phyloP scores from a whole-genome alignment of 64 coral and sea anemone genomes.

The Cladopsammia gracilis region DNA sequence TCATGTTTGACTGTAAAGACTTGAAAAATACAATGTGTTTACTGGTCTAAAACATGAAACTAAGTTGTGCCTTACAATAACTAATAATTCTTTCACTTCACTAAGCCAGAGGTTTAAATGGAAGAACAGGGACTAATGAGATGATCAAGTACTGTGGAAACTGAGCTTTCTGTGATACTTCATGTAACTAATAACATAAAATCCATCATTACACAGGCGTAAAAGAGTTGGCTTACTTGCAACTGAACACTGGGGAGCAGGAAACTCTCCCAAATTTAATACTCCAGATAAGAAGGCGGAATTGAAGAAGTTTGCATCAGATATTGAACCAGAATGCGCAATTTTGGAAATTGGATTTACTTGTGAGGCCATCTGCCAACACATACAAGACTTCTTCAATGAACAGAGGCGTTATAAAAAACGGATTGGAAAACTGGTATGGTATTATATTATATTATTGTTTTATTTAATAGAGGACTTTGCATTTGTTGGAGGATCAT shows the following conservation, averaged over 20 bases:
- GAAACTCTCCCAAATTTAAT: constrained; percentile 77
- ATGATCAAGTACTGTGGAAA: background rate
- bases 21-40: too few relatives aligned
- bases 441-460: background rate
- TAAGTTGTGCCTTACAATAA: too few relatives aligned
- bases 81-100: background rate
- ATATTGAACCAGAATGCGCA: constrained; percentile 58
- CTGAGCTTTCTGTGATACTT: too few relatives aligned
- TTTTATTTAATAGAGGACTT: background rate
- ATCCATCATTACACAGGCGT: too few relatives aligned
- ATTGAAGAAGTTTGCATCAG: constrained; percentile 58
- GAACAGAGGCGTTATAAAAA: constrained; percentile 47
- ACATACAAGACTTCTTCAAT: constrained; percentile 60
- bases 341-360: constrained; percentile 63
- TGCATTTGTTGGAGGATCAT: too few relatives aligned
- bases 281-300: constrained; percentile 64
- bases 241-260: constrained; percentile 60
- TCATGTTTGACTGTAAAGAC: too few relatives aligned
- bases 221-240: constrained; percentile 27
- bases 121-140: background rate
- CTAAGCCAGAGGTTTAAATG: background rate
- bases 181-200: too few relatives aligned
- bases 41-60: too few relatives aligned
- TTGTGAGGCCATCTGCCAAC: constrained; percentile 39
- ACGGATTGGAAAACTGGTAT: background rate